phyloP scores from a whole-genome alignment of 2,888 invertebrate species.

The Lasioglossum morio region DNA sequence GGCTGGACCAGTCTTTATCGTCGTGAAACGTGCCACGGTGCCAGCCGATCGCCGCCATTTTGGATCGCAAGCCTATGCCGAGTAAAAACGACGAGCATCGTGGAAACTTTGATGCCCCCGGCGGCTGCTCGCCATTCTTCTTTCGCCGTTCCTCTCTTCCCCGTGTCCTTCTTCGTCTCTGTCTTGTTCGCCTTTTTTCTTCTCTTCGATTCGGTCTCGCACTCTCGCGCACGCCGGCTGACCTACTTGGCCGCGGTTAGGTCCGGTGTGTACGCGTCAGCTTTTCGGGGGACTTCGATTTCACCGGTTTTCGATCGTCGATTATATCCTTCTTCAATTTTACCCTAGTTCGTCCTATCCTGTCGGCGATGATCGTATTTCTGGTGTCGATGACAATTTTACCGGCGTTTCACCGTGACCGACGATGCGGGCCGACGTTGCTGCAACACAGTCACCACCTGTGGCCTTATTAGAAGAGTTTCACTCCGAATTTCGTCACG shows the following conservation, averaged over 20 bases:
- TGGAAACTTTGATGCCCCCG: slow-evolving; percentile 52
- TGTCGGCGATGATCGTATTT: not conserved
- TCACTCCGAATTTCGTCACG: slow-evolving; percentile 23
- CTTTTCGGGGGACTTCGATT: slow-evolving; percentile 58
- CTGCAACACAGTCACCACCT: not conserved
- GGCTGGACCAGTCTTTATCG: slow-evolving; percentile 51
- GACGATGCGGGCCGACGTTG: slow-evolving; percentile 46
- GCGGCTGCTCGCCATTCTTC: slow-evolving; percentile 64
- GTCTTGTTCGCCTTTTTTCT: slow-evolving; percentile 33
- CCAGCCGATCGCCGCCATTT: slow-evolving; percentile 74
- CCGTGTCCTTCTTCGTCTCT: slow-evolving; percentile 35
- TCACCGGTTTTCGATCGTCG: slow-evolving; percentile 20
- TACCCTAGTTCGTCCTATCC: not conserved
- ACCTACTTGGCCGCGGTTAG: slow-evolving; percentile 70
- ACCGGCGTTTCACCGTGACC: slow-evolving; percentile 13
- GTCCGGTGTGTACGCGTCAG: slow-evolving; percentile 68
- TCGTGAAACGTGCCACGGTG: slow-evolving; percentile 56
- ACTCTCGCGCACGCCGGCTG: slow-evolving; percentile 71
- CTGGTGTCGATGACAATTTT: not conserved
- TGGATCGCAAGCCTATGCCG: slow-evolving; percentile 62
- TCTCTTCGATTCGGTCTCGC: slow-evolving; percentile 64
- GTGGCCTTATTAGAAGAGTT: slow-evolving; percentile 45
- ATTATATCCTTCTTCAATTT: not conserved
- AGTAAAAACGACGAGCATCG: slow-evolving; percentile 56
- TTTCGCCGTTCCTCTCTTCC: slow-evolving; percentile 25